Percentiles rank a stretch among this genome's conserved stretches.
Evolutionary conservation across 2,888 invertebrate genomes (phyloP).

Genomic region (Eremobia ochroleuca): DNA sequence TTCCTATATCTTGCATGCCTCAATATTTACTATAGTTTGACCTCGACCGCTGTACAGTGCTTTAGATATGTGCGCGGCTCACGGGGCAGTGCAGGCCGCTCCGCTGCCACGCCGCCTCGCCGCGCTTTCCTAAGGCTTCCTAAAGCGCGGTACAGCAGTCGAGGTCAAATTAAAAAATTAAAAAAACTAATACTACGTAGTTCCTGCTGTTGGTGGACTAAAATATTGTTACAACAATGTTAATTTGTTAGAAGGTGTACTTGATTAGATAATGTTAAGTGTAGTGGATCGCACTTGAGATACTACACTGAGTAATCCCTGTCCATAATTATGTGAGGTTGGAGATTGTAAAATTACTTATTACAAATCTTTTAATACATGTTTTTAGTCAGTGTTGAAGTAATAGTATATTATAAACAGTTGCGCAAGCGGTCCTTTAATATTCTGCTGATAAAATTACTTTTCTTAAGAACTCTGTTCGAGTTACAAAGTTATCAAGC

Average conservation of each 20-base stretch:
- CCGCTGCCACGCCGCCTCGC: neutral
- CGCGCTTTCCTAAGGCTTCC: neutral
- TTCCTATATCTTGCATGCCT: slow-evolving; percentile 53
- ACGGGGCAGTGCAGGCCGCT: neutral
- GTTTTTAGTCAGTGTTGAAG: slow-evolving; percentile 28
- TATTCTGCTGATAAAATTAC: neutral
- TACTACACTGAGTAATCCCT: slow-evolving; percentile 20
- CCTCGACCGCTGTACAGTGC: neutral
- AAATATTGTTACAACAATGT: slow-evolving; percentile 74
- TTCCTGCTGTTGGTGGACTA: slow-evolving; percentile 20
- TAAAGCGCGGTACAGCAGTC: neutral
- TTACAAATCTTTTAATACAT: slow-evolving; percentile 27
- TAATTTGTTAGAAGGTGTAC: slow-evolving; percentile 70
- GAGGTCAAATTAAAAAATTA: neutral
- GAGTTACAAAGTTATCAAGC: neutral
- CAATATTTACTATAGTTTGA: slow-evolving; percentile 10
- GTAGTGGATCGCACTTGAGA: slow-evolving; percentile 41
- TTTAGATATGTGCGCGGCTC: too few relatives aligned
- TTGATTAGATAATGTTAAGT: slow-evolving; percentile 42
- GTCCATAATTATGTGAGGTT: slow-evolving; percentile 2
- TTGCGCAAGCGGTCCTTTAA: slow-evolving; percentile 6
- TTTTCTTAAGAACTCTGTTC: neutral
- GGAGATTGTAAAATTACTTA: slow-evolving; percentile 1
- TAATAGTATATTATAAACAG: slow-evolving; percentile 25
- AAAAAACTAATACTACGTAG: neutral